A percentile compares a stretch with the other conserved stretches of the same genome.
These are phyloP conservation scores for Carollia perspicillata DNA, from an alignment of 2,113 vertebrate genomes.

Conservation along the genomic window DNA sequence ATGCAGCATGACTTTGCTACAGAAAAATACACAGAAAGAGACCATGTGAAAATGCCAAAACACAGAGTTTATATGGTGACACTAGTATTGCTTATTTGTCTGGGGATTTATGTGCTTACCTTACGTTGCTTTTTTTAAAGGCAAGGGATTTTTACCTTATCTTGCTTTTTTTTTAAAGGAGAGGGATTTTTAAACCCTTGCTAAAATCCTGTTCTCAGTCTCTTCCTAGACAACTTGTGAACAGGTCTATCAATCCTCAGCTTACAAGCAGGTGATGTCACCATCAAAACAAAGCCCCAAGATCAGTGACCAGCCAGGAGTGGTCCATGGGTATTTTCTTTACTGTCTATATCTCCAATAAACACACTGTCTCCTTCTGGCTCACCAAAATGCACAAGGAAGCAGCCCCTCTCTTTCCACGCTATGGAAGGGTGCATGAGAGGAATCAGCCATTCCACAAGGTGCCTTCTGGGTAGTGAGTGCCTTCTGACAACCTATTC, in stretches of 20 bases:
- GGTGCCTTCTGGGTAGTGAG: neutral
- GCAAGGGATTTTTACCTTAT: neutral
- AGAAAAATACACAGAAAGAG: neutral
- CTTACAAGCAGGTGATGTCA: neutral
- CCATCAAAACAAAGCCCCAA: no score
- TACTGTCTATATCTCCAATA: neutral
- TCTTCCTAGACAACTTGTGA: neutral
- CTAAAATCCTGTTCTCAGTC: neutral
- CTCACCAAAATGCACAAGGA: neutral
- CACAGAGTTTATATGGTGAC: no score
- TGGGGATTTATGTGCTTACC: no score
- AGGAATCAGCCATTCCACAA: neutral
- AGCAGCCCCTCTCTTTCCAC: no score
- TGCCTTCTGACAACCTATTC: neutral
- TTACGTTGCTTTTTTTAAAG: neutral
- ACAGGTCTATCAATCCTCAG: neutral
- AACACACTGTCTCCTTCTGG: neutral
- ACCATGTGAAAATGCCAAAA: neutral
- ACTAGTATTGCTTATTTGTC: no score
- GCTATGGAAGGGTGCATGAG: neutral
- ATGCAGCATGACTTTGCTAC: neutral
- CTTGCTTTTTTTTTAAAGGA: no score
- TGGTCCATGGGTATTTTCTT: neutral
- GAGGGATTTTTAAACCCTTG: neutral
- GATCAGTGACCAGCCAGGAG: neutral